These are phyloP conservation scores for Mastacembelus armatus DNA, from an alignment of 2,797 vertebrate genomes.

Conservation along the genomic window DNA sequence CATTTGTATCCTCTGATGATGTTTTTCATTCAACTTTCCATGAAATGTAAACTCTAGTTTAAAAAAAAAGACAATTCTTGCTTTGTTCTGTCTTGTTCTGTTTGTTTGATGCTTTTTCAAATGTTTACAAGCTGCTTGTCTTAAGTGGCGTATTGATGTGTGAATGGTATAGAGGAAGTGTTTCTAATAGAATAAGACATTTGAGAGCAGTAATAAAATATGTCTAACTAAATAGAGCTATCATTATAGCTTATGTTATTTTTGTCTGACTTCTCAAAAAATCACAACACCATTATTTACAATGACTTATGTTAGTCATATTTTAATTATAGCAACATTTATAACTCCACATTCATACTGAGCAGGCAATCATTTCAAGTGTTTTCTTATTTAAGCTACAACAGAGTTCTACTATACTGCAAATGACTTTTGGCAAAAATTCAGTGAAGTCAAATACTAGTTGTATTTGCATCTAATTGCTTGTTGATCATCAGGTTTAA, in stretches of 20 bases:
- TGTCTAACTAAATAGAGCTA: conserved; percentile 31
- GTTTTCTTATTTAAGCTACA: conserved; percentile 3
- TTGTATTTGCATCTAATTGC: conserved; percentile 1
- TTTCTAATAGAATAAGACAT: conserved; percentile 40
- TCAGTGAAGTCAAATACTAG: neutral
- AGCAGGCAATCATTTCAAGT: neutral
- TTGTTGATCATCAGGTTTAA: conserved; percentile 38
- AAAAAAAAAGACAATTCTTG: conserved; percentile 32
- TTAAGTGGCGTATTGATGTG: conserved; percentile 73
- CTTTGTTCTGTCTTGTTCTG: conserved; percentile 65
- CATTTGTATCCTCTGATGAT: conserved; percentile 36
- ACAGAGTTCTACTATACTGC: neutral
- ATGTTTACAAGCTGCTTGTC: conserved; percentile 85
- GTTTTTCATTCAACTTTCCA: conserved; percentile 27
- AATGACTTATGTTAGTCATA: neutral
- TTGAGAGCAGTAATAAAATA: conserved; percentile 69
- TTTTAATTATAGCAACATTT: neutral
- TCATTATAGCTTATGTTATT: neutral
- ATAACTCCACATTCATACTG: neutral
- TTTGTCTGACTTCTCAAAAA: neutral
- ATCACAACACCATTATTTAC: neutral
- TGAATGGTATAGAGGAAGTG: conserved; percentile 42
- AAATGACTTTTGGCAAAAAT: neutral
- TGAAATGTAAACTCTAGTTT: conserved; percentile 59
- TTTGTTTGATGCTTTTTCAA: conserved; percentile 70